A percentile compares a stretch with the other conserved stretches of the same genome.
Conservation (phyloP, 2,113 vertebrate genomes). For the Amblyopsis rosae region DNA sequence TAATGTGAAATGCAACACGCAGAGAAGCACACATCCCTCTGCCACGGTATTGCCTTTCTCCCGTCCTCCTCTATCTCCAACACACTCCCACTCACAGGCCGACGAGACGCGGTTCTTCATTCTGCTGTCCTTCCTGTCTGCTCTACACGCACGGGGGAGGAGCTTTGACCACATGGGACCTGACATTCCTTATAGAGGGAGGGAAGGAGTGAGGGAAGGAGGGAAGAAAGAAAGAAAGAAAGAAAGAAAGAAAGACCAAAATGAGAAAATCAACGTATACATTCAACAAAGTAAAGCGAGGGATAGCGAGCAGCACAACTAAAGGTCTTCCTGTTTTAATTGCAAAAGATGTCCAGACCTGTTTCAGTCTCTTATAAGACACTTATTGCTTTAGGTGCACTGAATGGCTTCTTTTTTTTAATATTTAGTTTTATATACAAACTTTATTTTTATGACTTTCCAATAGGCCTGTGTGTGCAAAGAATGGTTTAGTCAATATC, state of each 20-base stretch:
- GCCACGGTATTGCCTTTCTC: constrained; percentile 11
- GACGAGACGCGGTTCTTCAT: constrained; percentile 64
- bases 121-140: constrained; percentile 64
- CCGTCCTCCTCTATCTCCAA: constrained; percentile 5
- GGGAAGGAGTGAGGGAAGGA: constrained; percentile 18
- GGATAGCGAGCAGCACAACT: neutral
- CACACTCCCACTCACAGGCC: constrained; percentile 31
- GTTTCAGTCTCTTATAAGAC: too few species aligned
- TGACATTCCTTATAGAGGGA: constrained; percentile 61
- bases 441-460: too few species aligned
- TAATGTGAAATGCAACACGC: constrained; percentile 41
- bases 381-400: too few species aligned
- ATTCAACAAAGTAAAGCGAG: too few species aligned
- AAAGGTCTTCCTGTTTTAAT: neutral
- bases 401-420: neutral
- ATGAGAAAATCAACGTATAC: too few species aligned
- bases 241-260: constrained; percentile 2
- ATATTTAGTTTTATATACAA: too few species aligned
- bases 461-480: neutral
- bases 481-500: neutral
- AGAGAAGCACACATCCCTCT: constrained; percentile 44
- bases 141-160: constrained; percentile 53
- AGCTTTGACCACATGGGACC: constrained; percentile 46
- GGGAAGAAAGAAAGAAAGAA: constrained; percentile 5
- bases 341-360: too few species aligned